Base-by-base conservation (phyloP, 1,140 invertebrate species). In the Caenorhabditis remanei region DNA sequence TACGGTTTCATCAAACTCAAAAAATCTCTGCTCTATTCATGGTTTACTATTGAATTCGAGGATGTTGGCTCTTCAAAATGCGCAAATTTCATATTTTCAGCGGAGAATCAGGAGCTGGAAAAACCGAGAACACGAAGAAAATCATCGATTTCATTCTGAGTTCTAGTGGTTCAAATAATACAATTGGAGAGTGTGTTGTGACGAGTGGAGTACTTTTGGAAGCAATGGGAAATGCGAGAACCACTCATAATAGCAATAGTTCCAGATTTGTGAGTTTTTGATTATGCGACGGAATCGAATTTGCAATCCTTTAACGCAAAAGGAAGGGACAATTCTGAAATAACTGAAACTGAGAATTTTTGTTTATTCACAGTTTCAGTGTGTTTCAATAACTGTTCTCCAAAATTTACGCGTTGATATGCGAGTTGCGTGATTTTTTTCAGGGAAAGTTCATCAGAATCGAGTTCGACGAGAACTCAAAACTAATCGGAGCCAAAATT, bases 91-190 rank as follows among this genome's bases (percentile, higher is more conserved):
- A 53, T 3, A 53, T 53, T 79, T 90, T 56, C 94, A 96, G 96
- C 94, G 97, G 97, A 93, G 97, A 99, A 94, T 98, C 97, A 96
- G 97, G 97, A 95, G 97, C 97, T 93, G 97, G 97, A 94, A 98
- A 99, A 95, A 99, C 97, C 95, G 97, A 98, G 94, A 99, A 98
- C 95, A 99, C 97, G 94, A 99, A 99, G 95, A 99, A 98, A 94
- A 97, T 99, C 21, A 92, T 92, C 48, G 91, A 92, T 85, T 92
- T 91, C 87, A 85, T 88, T 43, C 21, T 88, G 56, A 58, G 65
- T 79, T 91, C 55, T 86, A 91, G 50, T 86, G 88, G 61, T 71
- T 87, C 55, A 55, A 89, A 86, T 67, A 85, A 79, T 13, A 63
- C 55, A 61, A 58, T 43, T 41, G 67, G 56, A 50, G 65, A 71